Percentiles rank a stretch among this genome's conserved stretches.
Evolutionary conservation across 2,888 invertebrate genomes (phyloP).

Genomic region (Eulithis prunata): DNA sequence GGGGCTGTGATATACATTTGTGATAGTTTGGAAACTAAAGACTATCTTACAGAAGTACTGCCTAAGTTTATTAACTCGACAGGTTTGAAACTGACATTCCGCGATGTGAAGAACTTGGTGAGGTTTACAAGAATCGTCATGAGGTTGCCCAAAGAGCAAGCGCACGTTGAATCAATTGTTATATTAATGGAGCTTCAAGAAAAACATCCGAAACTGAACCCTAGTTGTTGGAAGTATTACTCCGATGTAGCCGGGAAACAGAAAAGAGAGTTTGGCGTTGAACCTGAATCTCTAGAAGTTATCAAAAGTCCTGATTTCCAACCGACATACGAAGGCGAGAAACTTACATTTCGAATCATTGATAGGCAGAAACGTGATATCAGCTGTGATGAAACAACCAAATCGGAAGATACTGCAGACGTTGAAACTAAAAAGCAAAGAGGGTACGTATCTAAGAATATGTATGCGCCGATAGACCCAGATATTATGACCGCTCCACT

Average conservation of each 20-base stretch:
- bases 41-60: slow-evolving; percentile 68
- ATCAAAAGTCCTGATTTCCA: slow-evolving; percentile 68
- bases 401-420: slow-evolving; percentile 47
- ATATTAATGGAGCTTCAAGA: slow-evolving; percentile 61
- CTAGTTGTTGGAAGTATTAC: slow-evolving; percentile 75
- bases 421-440: slow-evolving; percentile 50
- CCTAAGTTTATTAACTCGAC: slow-evolving; percentile 72
- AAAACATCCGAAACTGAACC: slow-evolving; percentile 66
- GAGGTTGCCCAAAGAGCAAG: slow-evolving; percentile 67
- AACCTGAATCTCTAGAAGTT: slow-evolving; percentile 70
- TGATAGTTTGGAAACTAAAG: slow-evolving; percentile 76
- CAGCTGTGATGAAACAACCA: slow-evolving; percentile 56
- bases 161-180: slow-evolving; percentile 66
- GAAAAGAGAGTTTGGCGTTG: slow-evolving; percentile 76
- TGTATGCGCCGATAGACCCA: slow-evolving; percentile 64
- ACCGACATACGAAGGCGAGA: slow-evolving; percentile 63
- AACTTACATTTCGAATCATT: slow-evolving; percentile 66
- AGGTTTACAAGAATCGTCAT: slow-evolving; percentile 73
- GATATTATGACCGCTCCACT: slow-evolving; percentile 62
- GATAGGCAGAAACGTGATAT: slow-evolving; percentile 71
- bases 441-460: slow-evolving; percentile 54
- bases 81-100: slow-evolving; percentile 68
- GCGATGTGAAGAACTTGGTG: slow-evolving; percentile 65
- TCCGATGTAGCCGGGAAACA: slow-evolving; percentile 76
- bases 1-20: slow-evolving; percentile 78